Conservation (phyloP, 2,113 vertebrate species). For the Baryphthengus martii region DNA sequence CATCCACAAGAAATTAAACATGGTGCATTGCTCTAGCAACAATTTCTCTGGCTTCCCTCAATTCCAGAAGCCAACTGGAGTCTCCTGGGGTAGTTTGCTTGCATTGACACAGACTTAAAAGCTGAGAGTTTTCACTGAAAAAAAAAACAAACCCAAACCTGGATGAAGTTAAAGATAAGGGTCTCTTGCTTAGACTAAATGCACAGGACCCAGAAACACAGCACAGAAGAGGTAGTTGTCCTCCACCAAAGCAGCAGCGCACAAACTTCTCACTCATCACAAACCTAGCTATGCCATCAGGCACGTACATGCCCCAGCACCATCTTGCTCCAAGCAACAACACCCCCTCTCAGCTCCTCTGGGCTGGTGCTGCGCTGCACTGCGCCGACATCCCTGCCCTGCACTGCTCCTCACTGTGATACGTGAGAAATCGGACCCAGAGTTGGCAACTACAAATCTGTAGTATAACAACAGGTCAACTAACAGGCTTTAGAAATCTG, state of each 20-base stretch:
- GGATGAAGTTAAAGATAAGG: neutral
- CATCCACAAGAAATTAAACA: neutral
- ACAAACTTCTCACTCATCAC: neutral
- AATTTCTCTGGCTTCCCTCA: neutral
- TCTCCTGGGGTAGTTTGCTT: neutral
- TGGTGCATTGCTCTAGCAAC: neutral
- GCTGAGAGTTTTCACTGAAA: neutral
- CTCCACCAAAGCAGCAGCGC: neutral
- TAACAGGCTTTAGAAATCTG: neutral
- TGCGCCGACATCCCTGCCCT: fast-evolving
- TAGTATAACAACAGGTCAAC: neutral
- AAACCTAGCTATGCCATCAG: neutral
- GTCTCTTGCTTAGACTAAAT: neutral
- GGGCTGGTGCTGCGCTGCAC: neutral
- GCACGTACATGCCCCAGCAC: fast-evolving
- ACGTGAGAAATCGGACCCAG: fast-evolving
- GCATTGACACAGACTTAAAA: neutral
- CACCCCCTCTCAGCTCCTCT: neutral
- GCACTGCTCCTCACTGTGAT: neutral
- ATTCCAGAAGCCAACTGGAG: neutral
- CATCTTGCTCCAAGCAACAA: neutral
- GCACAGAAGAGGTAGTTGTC: neutral
- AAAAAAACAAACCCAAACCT: neutral
- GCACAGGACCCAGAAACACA: neutral
- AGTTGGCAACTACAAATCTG: neutral